Conservation (phyloP, 2,797 vertebrate species). For the Centropyge bicolor region DNA sequence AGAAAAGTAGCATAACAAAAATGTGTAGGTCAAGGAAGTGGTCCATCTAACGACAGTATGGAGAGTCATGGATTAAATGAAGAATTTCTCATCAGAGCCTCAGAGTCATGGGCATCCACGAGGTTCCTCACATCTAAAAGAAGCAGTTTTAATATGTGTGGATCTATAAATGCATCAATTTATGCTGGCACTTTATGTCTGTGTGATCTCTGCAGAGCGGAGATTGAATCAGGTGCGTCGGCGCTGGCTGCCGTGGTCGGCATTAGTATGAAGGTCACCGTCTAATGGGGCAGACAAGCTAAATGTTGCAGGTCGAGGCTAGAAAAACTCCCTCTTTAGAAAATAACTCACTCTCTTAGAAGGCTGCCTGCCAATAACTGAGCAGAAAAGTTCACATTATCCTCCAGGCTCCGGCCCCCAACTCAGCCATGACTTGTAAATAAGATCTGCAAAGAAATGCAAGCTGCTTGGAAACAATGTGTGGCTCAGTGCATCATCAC, state of each 20-base stretch:
- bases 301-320: conserved; percentile 64
- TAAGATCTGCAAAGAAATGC: conserved; percentile 59
- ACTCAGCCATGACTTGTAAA: conserved; percentile 60
- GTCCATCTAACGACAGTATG: not conserved
- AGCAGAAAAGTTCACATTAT: conserved; percentile 60
- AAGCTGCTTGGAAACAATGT: conserved; percentile 60
- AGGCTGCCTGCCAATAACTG: conserved; percentile 54
- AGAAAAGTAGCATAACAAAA: conserved; percentile 18
- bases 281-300: conserved; percentile 64
- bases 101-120: not conserved
- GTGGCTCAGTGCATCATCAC: conserved; percentile 52
- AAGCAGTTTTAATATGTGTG: conserved; percentile 6
- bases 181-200: conserved; percentile 11
- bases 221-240: conserved; percentile 40
- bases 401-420: conserved; percentile 29
- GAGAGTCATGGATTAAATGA: conserved; percentile 5
- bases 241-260: conserved; percentile 13
- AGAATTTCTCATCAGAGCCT: conserved; percentile 6
- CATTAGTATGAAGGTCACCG: conserved; percentile 71
- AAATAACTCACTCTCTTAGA: conserved; percentile 28
- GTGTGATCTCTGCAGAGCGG: conserved; percentile 24
- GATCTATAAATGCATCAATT: conserved; percentile 25
- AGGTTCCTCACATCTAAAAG: conserved; percentile 3
- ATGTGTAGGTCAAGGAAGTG: conserved; percentile 9
- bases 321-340: conserved; percentile 62